Conservation (phyloP, 2,888 invertebrate genomes). For the Tineola bisselliella region DNA sequence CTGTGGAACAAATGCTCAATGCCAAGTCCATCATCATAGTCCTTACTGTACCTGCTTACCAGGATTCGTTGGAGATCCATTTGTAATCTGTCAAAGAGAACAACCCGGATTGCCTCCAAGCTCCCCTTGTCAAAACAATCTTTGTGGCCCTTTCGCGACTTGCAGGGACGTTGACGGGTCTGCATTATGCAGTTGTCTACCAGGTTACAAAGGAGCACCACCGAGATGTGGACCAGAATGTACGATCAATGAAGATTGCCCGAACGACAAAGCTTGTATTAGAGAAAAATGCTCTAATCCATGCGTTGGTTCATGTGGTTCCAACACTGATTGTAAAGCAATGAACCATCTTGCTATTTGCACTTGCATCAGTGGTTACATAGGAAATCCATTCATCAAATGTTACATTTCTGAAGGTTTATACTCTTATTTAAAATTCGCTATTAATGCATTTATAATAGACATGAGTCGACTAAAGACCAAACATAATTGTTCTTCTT, state of each 20-base stretch:
- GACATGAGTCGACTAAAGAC: too few relatives aligned
- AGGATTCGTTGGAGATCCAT: constrained; percentile 81
- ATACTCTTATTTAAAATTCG: constrained; percentile 12
- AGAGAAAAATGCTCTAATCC: constrained; percentile 79
- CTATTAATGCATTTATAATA: neutral
- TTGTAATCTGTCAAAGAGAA: constrained; percentile 58
- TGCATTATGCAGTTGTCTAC: constrained; percentile 71
- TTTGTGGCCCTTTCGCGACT: constrained; percentile 75
- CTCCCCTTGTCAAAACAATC: constrained; percentile 71
- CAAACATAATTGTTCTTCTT: constrained; percentile 15
- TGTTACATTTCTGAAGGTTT: constrained; percentile 44
- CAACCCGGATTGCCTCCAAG: constrained; percentile 68
- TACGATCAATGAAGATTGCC: constrained; percentile 78
- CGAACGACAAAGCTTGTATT: constrained; percentile 75
- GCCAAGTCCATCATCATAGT: constrained; percentile 73
- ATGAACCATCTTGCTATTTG: constrained; percentile 82
- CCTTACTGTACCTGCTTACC: constrained; percentile 79
- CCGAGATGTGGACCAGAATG: constrained; percentile 82
- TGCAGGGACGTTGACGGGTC: constrained; percentile 66
- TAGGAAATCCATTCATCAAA: constrained; percentile 77
- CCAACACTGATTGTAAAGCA: constrained; percentile 75
- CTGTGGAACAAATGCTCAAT: constrained; percentile 76
- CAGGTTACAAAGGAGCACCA: constrained; percentile 73
- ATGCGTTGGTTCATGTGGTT: constrained; percentile 76
- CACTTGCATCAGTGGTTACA: constrained; percentile 72